phyloP scores from a whole-genome alignment of 1,140 invertebrate genomes.

The Musca domestica region DNA sequence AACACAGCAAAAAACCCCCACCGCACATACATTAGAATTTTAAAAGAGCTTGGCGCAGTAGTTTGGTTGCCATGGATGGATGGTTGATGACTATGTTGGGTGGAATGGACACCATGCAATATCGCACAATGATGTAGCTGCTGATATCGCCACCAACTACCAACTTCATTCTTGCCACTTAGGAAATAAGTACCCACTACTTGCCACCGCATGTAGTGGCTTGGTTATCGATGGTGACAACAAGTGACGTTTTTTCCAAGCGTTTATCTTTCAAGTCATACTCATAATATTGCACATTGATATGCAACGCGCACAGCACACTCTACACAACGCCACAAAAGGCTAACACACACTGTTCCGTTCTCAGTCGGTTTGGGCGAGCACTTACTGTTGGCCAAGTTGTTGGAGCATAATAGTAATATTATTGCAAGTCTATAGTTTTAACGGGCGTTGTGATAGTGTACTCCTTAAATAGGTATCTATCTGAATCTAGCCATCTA shows the following conservation, averaged over 20 bases:
- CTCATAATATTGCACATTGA: conserved; percentile 9
- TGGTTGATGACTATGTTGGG: not conserved
- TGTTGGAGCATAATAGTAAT: no score
- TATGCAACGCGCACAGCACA: conserved; percentile 9
- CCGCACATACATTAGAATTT: conserved; percentile 4
- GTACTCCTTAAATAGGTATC: no score
- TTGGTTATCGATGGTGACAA: conserved; percentile 2
- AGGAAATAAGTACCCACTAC: not conserved
- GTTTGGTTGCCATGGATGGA: not conserved
- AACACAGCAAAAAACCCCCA: not conserved
- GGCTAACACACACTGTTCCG: no score
- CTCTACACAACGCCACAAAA: no score
- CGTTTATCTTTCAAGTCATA: conserved; percentile 16
- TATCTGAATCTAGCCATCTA: no score
- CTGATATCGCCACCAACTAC: not conserved
- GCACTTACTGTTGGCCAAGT: no score
- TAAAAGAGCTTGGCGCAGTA: conserved; percentile 9
- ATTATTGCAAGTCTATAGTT: no score
- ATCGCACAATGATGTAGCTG: not conserved
- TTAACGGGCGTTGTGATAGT: no score
- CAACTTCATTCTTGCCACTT: not conserved
- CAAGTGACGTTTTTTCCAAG: conserved; percentile 13
- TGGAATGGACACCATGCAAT: not conserved
- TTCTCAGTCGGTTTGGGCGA: no score
- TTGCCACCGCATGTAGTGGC: not conserved